Evolutionary conservation across 2,888 invertebrate species (phyloP).

Genomic region (Eupithecia abbreviata): DNA sequence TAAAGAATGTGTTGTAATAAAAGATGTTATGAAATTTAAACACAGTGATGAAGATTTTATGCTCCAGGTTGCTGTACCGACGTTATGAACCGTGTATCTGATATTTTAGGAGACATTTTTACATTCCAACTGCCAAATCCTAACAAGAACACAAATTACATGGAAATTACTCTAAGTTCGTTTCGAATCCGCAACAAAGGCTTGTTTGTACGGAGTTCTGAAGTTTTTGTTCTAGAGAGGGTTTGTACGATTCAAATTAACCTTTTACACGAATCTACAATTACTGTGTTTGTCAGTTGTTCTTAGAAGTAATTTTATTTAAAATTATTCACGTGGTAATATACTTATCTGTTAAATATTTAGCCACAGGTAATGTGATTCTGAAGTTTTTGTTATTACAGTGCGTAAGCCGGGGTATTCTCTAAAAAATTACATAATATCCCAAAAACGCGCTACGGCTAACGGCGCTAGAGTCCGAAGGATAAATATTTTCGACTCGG

Average conservation of each 20-base stretch:
- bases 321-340: background rate
- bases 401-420: too few relatives aligned
- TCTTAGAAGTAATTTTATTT: background rate
- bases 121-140: slow-evolving; percentile 61
- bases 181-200: slow-evolving; percentile 57
- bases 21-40: background rate
- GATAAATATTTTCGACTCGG: too few relatives aligned
- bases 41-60: background rate
- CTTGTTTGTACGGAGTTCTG: slow-evolving; percentile 45
- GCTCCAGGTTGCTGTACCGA: background rate
- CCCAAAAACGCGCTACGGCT: too few relatives aligned
- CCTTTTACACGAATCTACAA: slow-evolving; percentile 10
- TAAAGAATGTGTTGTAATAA: too few relatives aligned
- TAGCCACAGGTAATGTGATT: too few relatives aligned
- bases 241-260: slow-evolving; percentile 29
- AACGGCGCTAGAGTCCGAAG: too few relatives aligned
- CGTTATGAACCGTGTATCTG: background rate
- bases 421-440: too few relatives aligned
- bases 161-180: slow-evolving; percentile 70
- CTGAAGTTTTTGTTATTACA: too few relatives aligned
- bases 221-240: slow-evolving; percentile 49
- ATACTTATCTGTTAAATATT: background rate
- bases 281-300: slow-evolving; percentile 1
- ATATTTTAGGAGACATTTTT: slow-evolving; percentile 53
- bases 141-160: slow-evolving; percentile 68